Percentiles rank a stretch among this genome's conserved stretches.
Conservation (phyloP, 2,888 invertebrate species). For the Myathropa florea region DNA sequence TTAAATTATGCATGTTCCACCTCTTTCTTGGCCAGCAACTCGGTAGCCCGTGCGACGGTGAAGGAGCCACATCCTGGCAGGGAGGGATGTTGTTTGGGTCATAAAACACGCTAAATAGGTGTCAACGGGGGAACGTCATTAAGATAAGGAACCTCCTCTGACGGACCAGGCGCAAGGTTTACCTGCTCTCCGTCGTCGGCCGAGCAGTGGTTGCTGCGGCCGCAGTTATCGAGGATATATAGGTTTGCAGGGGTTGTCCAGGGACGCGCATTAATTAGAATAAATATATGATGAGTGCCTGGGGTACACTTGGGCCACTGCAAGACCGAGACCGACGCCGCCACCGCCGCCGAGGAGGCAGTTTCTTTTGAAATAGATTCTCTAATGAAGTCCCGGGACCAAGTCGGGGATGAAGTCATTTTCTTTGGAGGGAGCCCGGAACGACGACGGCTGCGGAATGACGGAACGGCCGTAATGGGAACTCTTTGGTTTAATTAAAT, state of each 20-base stretch:
- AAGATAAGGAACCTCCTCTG: conserved; percentile 57
- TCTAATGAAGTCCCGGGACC: conserved; percentile 46
- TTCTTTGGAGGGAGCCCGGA: neutral
- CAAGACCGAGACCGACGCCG: neutral
- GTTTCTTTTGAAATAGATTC: conserved; percentile 43
- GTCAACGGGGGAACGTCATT: conserved; percentile 66
- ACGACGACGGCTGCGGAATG: conserved; percentile 28
- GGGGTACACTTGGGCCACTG: conserved; percentile 56
- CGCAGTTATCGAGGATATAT: conserved; percentile 51
- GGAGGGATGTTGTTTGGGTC: conserved; percentile 20
- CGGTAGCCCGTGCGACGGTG: neutral
- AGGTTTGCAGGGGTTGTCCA: conserved; percentile 66
- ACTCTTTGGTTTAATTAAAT: conserved; percentile 69
- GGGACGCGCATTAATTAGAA: conserved; percentile 65
- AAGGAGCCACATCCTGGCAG: neutral
- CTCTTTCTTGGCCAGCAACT: conserved; percentile 21
- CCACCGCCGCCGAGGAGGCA: conserved; percentile 6
- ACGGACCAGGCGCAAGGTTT: neutral
- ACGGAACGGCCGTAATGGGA: conserved; percentile 50
- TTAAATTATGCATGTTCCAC: conserved; percentile 64
- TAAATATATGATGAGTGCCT: conserved; percentile 67
- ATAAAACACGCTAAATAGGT: conserved; percentile 67
- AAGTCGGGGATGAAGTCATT: conserved; percentile 20
- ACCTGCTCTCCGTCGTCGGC: neutral
- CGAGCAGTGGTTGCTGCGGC: conserved; percentile 18